Evolutionary conservation across 2,113 vertebrate species (phyloP).

Genomic region (Percopsis transmontana): DNA sequence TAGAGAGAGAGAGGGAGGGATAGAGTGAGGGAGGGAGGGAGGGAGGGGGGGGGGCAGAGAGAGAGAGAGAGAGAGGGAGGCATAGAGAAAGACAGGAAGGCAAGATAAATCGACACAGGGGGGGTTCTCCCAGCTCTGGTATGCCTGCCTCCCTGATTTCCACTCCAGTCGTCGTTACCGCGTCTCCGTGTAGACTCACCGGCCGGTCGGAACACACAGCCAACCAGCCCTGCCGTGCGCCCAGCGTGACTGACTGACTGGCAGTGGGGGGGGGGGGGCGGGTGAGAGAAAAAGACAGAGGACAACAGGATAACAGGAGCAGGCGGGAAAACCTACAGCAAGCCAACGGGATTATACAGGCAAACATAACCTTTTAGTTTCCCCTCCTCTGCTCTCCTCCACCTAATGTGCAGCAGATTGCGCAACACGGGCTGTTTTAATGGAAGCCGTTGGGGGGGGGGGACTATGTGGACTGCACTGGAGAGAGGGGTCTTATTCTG

Average conservation of each 20-base stretch:
- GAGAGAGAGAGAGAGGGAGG: conserved; percentile 32
- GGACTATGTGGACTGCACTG: conserved; percentile 34
- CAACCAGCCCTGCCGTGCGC: too few relatives aligned
- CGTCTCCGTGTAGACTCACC: conserved; percentile 31
- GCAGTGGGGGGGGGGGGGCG: not conserved
- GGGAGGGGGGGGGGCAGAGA: conserved; percentile 65
- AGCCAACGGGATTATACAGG: conserved; percentile 1
- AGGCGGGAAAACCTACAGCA: not conserved
- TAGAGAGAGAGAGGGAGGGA: conserved; percentile 59
- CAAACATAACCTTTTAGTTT: conserved; percentile 2
- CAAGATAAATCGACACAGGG: conserved; percentile 61
- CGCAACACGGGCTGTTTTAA: conserved; percentile 27
- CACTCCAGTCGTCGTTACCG: conserved; percentile 52
- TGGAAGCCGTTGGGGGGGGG: conserved; percentile 42
- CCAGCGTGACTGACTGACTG: not conserved
- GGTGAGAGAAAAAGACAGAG: conserved; percentile 14
- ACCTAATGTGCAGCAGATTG: conserved; percentile 14
- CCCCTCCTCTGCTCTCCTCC: conserved; percentile 10
- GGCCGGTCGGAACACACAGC: conserved; percentile 11
- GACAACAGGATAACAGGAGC: conserved; percentile 14
- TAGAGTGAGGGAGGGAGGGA: conserved; percentile 45
- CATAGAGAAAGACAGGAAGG: conserved; percentile 41
- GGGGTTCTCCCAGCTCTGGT: conserved; percentile 57
- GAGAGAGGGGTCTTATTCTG: conserved; percentile 34
- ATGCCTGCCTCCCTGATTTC: conserved; percentile 59